Conservation (phyloP, 2,888 invertebrate species). For the Drosophila helvetica region DNA sequence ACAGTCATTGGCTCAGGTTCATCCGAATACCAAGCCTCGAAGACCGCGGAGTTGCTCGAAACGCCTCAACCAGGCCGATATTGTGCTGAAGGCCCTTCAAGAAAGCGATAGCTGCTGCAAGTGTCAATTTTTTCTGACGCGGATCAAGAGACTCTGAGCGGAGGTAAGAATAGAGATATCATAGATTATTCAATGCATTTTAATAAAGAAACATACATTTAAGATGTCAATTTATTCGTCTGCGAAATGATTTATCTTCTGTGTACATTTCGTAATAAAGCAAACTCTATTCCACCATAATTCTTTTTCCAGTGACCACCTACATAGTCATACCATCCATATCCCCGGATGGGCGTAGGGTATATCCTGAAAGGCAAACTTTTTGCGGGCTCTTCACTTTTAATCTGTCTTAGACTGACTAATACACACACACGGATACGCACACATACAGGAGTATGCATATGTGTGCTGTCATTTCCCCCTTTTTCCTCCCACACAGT, state of each 20-base stretch:
- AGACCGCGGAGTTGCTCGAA: background rate
- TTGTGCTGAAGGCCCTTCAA: background rate
- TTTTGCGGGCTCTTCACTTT: conserved; percentile 69
- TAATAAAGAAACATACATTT: background rate
- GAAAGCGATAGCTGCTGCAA: background rate
- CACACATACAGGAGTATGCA: conserved; percentile 40
- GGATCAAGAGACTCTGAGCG: too few relatives aligned
- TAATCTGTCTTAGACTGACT: conserved; percentile 68
- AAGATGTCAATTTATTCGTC: too few relatives aligned
- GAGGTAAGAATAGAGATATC: too few relatives aligned
- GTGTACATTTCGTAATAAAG: background rate
- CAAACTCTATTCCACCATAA: background rate
- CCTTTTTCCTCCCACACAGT: conserved; percentile 24
- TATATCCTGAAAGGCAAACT: conserved; percentile 33
- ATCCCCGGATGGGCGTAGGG: conserved; percentile 6
- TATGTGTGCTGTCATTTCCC: conserved; percentile 58
- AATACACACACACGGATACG: conserved; percentile 46
- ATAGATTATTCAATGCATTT: too few relatives aligned
- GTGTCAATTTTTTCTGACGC: background rate
- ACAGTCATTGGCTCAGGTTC: background rate
- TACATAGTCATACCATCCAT: background rate
- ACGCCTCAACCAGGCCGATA: background rate
- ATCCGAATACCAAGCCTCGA: background rate
- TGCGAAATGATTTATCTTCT: background rate
- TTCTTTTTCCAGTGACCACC: background rate